phyloP scores from a whole-genome alignment of 2,888 invertebrate species.

The Dioctria rufipes region DNA sequence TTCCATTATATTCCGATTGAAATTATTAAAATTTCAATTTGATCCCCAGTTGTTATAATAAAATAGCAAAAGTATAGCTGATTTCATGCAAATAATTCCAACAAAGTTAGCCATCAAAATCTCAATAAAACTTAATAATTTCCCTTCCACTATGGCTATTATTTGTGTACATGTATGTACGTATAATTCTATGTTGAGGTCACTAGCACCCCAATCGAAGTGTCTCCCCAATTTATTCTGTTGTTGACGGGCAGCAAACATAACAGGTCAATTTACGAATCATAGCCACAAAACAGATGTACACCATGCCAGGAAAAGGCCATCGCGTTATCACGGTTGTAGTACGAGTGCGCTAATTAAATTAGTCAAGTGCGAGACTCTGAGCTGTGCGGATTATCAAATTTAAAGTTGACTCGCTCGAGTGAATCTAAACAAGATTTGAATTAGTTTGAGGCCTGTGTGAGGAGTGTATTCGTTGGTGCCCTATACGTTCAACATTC shows the following conservation, averaged over 20 bases:
- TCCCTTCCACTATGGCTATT: too few relatives aligned
- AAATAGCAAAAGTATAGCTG: too few relatives aligned
- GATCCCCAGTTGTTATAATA: too few relatives aligned
- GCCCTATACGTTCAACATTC: too few relatives aligned
- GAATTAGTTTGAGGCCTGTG: slow-evolving; percentile 3
- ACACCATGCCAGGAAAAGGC: not conserved
- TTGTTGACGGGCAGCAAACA: slow-evolving; percentile 3
- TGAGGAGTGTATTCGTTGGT: not conserved
- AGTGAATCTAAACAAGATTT: slow-evolving; percentile 20
- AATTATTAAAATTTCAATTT: too few relatives aligned
- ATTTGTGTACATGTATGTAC: too few relatives aligned
- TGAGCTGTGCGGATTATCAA: slow-evolving; percentile 29
- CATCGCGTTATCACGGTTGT: not conserved
- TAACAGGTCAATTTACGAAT: slow-evolving; percentile 48
- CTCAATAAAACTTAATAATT: too few relatives aligned
- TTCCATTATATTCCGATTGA: too few relatives aligned
- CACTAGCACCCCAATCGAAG: slow-evolving; percentile 32
- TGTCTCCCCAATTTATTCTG: slow-evolving; percentile 19
- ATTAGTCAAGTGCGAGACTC: slow-evolving; percentile 39
- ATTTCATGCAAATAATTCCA: too few relatives aligned
- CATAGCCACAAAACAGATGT: slow-evolving; percentile 34
- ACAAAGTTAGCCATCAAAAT: too few relatives aligned
- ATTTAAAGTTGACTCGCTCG: slow-evolving; percentile 12
- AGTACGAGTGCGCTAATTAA: slow-evolving; percentile 32
- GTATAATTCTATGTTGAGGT: slow-evolving; percentile 17